phyloP scores from a whole-genome alignment of 2,888 invertebrate genomes.

The Galerucella calmariensis region DNA sequence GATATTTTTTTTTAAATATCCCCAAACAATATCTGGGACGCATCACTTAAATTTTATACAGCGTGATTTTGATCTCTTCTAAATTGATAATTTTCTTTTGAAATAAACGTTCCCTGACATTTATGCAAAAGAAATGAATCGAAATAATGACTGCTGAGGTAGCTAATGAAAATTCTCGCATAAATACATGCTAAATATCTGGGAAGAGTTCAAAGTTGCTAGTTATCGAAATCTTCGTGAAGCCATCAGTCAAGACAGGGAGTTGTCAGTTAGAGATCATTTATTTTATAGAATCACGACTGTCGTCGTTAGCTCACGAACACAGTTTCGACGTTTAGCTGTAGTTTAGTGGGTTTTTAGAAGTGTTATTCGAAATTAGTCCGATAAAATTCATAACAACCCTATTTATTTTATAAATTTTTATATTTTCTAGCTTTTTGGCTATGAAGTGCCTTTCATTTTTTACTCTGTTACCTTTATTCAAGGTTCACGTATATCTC shows the following conservation, averaged over 20 bases:
- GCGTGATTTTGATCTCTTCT: neutral
- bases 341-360: constrained; percentile 63
- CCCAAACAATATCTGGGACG: neutral
- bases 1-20: constrained; percentile 13
- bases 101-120: neutral
- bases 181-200: constrained; percentile 34
- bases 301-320: constrained; percentile 59
- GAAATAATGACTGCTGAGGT: constrained; percentile 8
- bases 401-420: neutral
- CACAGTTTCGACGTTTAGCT: constrained; percentile 57
- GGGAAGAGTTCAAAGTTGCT: constrained; percentile 28
- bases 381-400: neutral
- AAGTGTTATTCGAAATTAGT: constrained; percentile 45
- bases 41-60: neutral
- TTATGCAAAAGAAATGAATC: constrained; percentile 11
- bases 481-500: too few relatives aligned
- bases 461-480: too few relatives aligned
- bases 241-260: constrained; percentile 53
- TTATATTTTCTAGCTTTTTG: neutral
- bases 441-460: too few relatives aligned
- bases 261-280: constrained; percentile 60
- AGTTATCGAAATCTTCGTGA: constrained; percentile 49
- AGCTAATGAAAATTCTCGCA: constrained; percentile 29
- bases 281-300: constrained; percentile 64
- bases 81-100: too few relatives aligned